A percentile compares a stretch with the other conserved stretches of the same genome.
Conservation (phyloP, 2,797 vertebrate genomes). For the Enteromius anoplus region DNA sequence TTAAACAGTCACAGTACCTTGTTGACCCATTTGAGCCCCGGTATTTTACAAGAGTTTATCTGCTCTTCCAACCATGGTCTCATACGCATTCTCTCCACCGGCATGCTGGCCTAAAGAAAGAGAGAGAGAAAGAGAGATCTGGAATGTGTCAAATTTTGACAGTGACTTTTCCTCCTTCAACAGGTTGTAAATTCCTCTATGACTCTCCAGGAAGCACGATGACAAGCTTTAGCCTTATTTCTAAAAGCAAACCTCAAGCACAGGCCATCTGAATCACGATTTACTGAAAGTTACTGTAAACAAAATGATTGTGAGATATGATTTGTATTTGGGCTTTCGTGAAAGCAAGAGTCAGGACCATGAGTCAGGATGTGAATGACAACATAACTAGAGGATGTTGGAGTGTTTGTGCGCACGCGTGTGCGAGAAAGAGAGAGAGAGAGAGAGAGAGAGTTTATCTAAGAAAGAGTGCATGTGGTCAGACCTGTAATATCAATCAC, state of each 20-base stretch:
- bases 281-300: constrained; percentile 3
- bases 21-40: constrained; percentile 94
- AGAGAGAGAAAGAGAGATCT: constrained; percentile 32
- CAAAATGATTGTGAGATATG: not conserved
- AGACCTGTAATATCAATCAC: constrained; percentile 5
- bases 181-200: constrained; percentile 41
- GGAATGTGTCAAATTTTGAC: constrained; percentile 49
- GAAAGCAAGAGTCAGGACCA: not conserved
- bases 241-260: constrained; percentile 11
- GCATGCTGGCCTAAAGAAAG: constrained; percentile 81
- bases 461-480: not conserved
- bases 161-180: constrained; percentile 33
- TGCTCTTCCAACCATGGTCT: constrained; percentile 97
- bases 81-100: constrained; percentile 98
- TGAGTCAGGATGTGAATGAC: not conserved
- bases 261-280: not conserved
- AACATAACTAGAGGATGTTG: not conserved
- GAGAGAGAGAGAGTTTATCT: not conserved
- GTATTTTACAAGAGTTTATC: constrained; percentile 92
- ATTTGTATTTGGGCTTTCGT: not conserved
- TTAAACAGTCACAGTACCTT: constrained; percentile 74
- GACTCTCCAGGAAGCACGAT: constrained; percentile 18
- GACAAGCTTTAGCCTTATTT: not conserved
- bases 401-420: not conserved
- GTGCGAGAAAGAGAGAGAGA: not conserved